phyloP scores from a whole-genome alignment of 2,113 vertebrate species.

The Patagioenas fasciata region DNA sequence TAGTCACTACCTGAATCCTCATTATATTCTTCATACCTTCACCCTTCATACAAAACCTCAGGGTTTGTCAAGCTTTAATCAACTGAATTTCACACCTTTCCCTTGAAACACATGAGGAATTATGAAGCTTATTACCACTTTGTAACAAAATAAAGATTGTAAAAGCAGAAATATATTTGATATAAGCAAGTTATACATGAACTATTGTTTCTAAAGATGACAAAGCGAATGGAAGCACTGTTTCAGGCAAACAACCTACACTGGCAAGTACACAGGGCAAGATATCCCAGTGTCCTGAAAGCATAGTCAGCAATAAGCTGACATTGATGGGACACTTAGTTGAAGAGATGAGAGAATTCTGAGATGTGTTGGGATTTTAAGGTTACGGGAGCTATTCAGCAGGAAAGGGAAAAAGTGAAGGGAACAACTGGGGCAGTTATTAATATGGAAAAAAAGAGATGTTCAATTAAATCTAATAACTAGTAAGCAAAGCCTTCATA shows the following conservation, averaged over 20 bases:
- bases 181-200: rapidly evolving
- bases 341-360: neutral
- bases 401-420: neutral
- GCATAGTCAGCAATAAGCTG: neutral
- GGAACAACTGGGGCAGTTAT: neutral
- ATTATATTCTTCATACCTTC: neutral
- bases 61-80: neutral
- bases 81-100: neutral
- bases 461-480: neutral
- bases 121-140: neutral
- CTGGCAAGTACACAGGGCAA: neutral
- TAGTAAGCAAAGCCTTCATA: neutral
- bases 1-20: neutral
- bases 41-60: neutral
- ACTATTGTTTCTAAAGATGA: neutral
- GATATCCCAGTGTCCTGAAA: neutral
- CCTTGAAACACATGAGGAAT: neutral
- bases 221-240: neutral
- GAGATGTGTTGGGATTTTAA: neutral
- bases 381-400: neutral
- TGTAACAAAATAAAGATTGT: neutral
- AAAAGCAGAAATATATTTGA: neutral
- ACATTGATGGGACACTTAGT: neutral
- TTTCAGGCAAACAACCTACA: neutral
- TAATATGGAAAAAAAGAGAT: neutral